A percentile compares a stretch with the other conserved stretches of the same genome.
Evolutionary conservation across 2,797 vertebrate genomes (phyloP).

Genomic region (Erethizon dorsatum): DNA sequence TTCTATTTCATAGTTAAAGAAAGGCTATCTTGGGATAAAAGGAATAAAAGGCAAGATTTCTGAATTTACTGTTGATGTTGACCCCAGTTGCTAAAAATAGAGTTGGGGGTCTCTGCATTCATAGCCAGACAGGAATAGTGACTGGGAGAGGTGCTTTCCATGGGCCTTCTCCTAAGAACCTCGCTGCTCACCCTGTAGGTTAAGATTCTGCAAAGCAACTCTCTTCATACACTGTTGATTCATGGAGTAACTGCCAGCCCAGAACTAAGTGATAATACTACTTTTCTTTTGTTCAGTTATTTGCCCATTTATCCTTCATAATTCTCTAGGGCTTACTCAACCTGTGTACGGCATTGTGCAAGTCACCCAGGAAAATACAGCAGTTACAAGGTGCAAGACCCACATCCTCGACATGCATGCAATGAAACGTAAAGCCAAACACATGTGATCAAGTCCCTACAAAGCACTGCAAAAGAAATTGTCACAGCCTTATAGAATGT

Average conservation of each 20-base stretch:
- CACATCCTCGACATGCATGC: neutral
- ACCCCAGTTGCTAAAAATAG: neutral
- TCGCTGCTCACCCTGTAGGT: neutral
- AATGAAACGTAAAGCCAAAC: neutral
- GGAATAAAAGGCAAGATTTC: neutral
- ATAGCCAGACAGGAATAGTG: neutral
- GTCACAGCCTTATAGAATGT: neutral
- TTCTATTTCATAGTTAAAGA: slow-evolving; percentile 48
- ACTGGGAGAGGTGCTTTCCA: neutral
- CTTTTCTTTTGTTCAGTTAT: slow-evolving; percentile 38
- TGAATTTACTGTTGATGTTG: slow-evolving; percentile 30
- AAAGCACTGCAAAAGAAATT: neutral
- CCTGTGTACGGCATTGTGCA: neutral
- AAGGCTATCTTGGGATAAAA: slow-evolving; percentile 6
- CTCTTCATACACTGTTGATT: neutral
- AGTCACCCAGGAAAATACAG: neutral
- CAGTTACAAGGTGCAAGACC: neutral
- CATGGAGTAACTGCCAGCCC: neutral
- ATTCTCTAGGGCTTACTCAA: neutral
- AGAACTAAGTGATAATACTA: neutral
- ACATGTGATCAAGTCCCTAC: neutral
- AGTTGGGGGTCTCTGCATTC: neutral
- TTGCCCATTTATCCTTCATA: neutral
- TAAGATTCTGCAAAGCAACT: neutral
- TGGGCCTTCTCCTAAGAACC: neutral